phyloP scores from a whole-genome alignment of 2,888 invertebrate species.

The Metacarcinus magister region DNA sequence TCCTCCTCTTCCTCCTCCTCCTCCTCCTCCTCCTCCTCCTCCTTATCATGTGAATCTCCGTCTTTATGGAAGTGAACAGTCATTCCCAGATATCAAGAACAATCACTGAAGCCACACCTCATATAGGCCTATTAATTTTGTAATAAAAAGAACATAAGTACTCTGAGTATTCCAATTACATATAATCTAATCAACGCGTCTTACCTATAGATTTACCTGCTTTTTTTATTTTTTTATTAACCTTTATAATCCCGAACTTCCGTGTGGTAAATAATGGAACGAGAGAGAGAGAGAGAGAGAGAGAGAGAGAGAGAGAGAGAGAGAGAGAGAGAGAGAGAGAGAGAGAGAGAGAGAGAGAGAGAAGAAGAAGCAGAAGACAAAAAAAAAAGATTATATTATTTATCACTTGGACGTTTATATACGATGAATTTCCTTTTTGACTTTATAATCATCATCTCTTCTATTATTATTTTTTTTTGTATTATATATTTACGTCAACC shows the following conservation, averaged over 20 bases:
- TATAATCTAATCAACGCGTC: not conserved
- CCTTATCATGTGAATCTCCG: not conserved
- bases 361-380: no score
- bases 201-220: not conserved
- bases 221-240: no score
- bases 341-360: no score
- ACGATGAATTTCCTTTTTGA: no score
- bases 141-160: not conserved
- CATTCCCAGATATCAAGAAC: not conserved
- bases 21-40: conserved; percentile 8
- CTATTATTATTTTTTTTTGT: not conserved
- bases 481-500: not conserved
- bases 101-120: not conserved
- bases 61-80: not conserved
- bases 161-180: not conserved
- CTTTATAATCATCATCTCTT: no score
- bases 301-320: no score
- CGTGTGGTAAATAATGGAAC: no score
- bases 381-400: no score
- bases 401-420: no score
- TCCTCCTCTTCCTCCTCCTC: conserved; percentile 44
- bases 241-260: no score
- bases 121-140: not conserved
- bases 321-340: no score
- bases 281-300: no score